A percentile compares a stretch with the other conserved stretches of the same genome.
These are phyloP conservation scores for Lepidochrysops patricia DNA, from an alignment of 2,888 invertebrate genomes.

Conservation along the genomic window DNA sequence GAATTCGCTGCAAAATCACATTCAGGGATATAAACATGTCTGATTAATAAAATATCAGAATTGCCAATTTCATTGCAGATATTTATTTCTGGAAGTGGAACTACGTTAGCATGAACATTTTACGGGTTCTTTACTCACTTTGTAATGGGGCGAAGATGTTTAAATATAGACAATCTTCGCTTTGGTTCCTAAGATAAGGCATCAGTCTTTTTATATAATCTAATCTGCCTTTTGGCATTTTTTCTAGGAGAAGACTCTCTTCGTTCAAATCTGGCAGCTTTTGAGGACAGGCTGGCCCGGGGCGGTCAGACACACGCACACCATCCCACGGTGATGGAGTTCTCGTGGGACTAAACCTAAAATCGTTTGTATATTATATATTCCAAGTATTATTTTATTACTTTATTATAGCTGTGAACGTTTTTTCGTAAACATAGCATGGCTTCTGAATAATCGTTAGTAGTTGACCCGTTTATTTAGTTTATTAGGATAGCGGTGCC, in stretches of 20 bases:
- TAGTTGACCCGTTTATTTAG: too few species aligned
- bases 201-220: constrained; percentile 92
- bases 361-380: constrained; percentile 21
- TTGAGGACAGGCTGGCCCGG: constrained; percentile 94
- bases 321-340: constrained; percentile 95
- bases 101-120: background rate
- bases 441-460: too few species aligned
- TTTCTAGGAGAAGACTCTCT: constrained; percentile 85
- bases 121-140: constrained; percentile 77
- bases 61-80: background rate
- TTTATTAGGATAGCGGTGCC: too few species aligned
- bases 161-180: constrained; percentile 97
- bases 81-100: background rate
- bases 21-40: background rate
- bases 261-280: constrained; percentile 88
- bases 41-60: background rate
- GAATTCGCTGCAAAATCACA: background rate
- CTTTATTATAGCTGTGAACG: too few species aligned
- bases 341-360: constrained; percentile 92
- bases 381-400: too few species aligned
- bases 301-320: constrained; percentile 84
- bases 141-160: constrained; percentile 97
- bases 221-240: constrained; percentile 92
- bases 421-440: too few species aligned
- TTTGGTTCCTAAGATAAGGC: constrained; percentile 93